phyloP scores from a whole-genome alignment of 2,113 vertebrate genomes.

The Centropristis striata region DNA sequence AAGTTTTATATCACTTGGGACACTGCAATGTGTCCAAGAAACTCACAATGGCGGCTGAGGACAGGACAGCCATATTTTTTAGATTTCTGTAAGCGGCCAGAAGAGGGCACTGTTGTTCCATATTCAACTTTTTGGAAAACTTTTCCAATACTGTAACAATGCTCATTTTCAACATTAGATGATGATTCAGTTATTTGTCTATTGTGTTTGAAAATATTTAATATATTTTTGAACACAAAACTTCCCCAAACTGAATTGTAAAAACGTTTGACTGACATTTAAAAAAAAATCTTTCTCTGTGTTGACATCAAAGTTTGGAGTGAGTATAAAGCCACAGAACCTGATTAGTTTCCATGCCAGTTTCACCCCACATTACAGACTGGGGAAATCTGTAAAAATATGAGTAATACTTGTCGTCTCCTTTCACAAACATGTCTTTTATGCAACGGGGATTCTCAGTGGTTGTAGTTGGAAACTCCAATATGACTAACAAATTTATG shows the following conservation, averaged over 20 bases:
- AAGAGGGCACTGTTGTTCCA: conserved; percentile 11
- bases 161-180: neutral
- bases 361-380: neutral
- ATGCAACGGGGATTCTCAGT: neutral
- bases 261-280: neutral
- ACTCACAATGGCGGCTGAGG: too few species aligned
- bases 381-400: neutral
- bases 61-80: too few species aligned
- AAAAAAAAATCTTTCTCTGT: neutral
- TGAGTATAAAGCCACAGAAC: neutral
- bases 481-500: neutral
- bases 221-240: neutral
- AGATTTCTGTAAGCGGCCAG: neutral
- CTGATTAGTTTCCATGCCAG: neutral
- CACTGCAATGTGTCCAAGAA: too few species aligned
- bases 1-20: too few species aligned
- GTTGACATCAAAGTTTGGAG: neutral
- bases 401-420: neutral
- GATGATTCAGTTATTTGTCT: neutral
- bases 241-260: neutral
- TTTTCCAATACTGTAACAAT: neutral
- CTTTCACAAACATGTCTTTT: neutral
- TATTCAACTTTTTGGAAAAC: neutral
- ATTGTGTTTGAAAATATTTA: neutral
- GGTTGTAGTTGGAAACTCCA: conserved; percentile 10